These are phyloP conservation scores for Eupsilia transversa DNA, from an alignment of 2,888 invertebrate genomes.

Conservation along the genomic window DNA sequence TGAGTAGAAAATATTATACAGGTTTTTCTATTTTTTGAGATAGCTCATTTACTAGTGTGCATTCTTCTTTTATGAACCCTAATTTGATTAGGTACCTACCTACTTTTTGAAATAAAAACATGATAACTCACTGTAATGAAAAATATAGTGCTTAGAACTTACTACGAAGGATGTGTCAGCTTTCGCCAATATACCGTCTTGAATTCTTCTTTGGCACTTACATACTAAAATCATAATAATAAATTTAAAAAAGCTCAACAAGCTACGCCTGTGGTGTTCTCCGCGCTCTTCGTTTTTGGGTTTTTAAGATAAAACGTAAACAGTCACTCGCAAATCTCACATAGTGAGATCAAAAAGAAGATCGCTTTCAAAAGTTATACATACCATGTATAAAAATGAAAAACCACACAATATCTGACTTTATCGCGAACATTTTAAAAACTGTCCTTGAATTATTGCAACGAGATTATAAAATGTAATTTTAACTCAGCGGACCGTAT, in stretches of 20 bases:
- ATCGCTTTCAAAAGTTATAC: background rate
- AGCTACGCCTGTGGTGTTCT: background rate
- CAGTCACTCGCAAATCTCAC: background rate
- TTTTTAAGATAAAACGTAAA: background rate
- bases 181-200: constrained; percentile 20
- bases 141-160: too few species aligned
- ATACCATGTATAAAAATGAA: constrained; percentile 47
- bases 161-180: constrained; percentile 60
- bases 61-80: background rate
- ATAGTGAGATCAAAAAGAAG: background rate
- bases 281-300: background rate
- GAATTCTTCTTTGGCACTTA: constrained; percentile 55
- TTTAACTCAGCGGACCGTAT: constrained; percentile 43
- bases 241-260: background rate
- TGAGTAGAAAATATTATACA: too few species aligned
- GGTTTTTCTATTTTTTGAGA: too few species aligned
- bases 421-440: constrained; percentile 45
- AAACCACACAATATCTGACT: constrained; percentile 27
- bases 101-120: background rate
- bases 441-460: constrained; percentile 3
- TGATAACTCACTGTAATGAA: too few species aligned
- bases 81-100: background rate
- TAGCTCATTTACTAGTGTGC: too few species aligned
- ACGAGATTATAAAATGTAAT: constrained; percentile 11
- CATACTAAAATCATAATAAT: constrained; percentile 40